A percentile compares a stretch with the other conserved stretches of the same genome.
These are phyloP conservation scores for Telmatherina bonti DNA, from an alignment of 2,797 vertebrate species.

Conservation along the genomic window DNA sequence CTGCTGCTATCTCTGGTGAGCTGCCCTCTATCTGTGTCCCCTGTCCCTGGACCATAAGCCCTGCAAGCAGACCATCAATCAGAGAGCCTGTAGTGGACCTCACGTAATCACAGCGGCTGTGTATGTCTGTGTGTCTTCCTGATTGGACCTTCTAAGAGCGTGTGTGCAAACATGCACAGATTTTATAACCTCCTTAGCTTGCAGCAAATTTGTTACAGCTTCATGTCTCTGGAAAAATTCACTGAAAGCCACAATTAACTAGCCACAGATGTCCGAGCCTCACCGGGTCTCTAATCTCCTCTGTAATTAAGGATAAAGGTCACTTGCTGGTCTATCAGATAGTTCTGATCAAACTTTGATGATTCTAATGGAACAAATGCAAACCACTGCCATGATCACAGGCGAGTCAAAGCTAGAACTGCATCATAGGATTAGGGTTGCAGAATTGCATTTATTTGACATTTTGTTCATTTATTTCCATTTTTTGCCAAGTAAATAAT, in stretches of 20 bases:
- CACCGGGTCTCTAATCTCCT: conserved; percentile 19
- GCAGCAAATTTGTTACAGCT: conserved; percentile 55
- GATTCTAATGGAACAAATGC: not conserved
- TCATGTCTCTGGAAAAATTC: conserved; percentile 38
- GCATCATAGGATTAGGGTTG: not conserved
- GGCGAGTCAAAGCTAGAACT: not conserved
- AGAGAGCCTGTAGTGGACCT: conserved; percentile 64
- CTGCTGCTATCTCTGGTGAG: conserved; percentile 62
- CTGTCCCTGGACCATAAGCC: conserved; percentile 57
- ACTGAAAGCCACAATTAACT: conserved; percentile 39
- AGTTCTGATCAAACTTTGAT: not conserved
- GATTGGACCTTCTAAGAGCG: not conserved
- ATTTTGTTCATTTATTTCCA: not conserved
- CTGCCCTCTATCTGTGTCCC: conserved; percentile 69
- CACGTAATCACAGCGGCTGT: conserved; percentile 55
- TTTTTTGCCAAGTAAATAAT: not conserved
- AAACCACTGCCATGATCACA: not conserved
- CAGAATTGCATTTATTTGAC: not conserved
- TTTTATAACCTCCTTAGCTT: conserved; percentile 43
- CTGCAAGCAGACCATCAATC: conserved; percentile 71
- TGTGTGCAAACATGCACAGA: conserved; percentile 23
- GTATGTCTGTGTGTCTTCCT: conserved; percentile 6
- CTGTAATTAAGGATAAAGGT: conserved; percentile 26
- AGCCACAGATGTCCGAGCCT: conserved; percentile 21
- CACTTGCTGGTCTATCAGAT: not conserved